Conservation (phyloP, 1,140 invertebrate species). For the Plutomurus gul region DNA sequence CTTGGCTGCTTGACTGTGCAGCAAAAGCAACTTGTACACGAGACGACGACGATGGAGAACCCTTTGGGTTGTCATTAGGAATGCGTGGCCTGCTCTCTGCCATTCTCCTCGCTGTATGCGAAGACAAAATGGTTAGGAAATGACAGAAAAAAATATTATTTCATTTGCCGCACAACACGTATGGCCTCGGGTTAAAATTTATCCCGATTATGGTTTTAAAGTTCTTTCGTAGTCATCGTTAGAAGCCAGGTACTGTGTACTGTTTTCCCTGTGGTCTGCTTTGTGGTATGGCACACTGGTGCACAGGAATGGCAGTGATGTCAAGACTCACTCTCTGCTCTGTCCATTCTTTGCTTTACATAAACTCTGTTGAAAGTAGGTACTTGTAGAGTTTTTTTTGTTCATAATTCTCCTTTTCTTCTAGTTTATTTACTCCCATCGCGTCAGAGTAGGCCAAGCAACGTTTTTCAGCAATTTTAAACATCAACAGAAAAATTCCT, state of each 20-base stretch:
- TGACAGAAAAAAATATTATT: constrained; percentile 22
- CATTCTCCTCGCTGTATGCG: background rate
- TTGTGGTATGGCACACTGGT: no score
- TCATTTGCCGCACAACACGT: constrained; percentile 24
- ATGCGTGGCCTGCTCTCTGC: background rate
- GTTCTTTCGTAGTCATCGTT: no score
- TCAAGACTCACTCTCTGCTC: no score
- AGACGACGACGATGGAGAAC: background rate
- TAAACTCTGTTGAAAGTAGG: no score
- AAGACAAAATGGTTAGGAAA: background rate
- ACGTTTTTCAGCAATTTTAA: constrained; percentile 18
- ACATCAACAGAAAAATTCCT: constrained; percentile 18
- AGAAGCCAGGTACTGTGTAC: no score
- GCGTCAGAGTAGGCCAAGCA: constrained; percentile 1
- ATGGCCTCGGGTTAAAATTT: constrained; percentile 1
- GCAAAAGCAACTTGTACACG: no score
- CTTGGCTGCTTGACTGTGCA: no score
- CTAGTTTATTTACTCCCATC: background rate
- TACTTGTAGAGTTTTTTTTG: no score
- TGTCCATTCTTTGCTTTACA: no score
- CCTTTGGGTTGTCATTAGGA: background rate
- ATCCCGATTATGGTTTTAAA: constrained; percentile 9
- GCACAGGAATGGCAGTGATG: no score
- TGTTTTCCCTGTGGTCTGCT: no score
- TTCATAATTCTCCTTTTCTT: background rate